phyloP scores from a whole-genome alignment of 2,888 invertebrate genomes.

The Acholoe squamosa region DNA sequence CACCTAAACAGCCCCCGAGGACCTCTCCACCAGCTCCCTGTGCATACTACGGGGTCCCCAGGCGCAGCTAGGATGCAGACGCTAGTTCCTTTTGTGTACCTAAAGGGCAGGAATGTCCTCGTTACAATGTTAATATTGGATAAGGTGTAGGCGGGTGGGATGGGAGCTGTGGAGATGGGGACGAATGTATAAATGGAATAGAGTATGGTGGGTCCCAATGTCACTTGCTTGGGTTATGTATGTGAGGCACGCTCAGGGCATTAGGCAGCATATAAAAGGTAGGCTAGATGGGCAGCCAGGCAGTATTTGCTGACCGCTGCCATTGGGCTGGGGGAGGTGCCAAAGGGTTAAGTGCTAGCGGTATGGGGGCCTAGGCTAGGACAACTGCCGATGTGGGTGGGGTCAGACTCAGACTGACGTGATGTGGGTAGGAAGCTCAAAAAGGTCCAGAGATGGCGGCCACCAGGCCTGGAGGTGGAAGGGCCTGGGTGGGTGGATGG shows the following conservation, averaged over 20 bases:
- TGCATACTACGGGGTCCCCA: background rate
- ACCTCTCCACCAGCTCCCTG: background rate
- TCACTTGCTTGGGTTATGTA: no score
- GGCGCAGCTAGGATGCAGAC: background rate
- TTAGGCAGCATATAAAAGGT: background rate
- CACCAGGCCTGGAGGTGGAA: background rate
- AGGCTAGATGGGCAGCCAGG: background rate
- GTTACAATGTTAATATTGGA: no score
- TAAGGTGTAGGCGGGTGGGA: no score
- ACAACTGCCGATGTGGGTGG: background rate
- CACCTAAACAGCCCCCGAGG: background rate
- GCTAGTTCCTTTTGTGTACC: no score
- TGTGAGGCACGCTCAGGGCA: no score
- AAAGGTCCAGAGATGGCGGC: background rate
- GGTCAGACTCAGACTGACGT: background rate
- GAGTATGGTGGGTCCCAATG: no score
- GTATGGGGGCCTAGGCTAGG: background rate
- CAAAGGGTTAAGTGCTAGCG: slow-evolving; percentile 32
- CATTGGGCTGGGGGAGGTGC: background rate
- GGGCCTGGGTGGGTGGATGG: background rate
- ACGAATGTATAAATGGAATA: no score
- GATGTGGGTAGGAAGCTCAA: background rate
- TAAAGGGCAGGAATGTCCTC: no score
- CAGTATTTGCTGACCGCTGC: background rate
- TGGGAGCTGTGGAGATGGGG: no score